Conservation (phyloP, 2,797 vertebrate species). For the Alcedo quadribrachys region DNA sequence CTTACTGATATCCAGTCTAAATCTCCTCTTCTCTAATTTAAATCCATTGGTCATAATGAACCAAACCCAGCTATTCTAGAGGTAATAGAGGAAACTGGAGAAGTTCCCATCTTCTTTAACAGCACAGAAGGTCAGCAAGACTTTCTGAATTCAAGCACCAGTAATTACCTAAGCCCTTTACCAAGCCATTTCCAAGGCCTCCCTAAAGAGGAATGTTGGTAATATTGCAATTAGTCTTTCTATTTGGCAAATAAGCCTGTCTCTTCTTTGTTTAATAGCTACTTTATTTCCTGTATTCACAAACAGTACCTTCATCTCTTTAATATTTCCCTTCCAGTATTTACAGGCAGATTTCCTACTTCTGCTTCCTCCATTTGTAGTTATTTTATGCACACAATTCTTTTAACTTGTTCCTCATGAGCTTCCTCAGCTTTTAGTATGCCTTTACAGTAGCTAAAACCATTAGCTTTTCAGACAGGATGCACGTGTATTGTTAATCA, state of each 20-base stretch:
- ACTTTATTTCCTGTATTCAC: neutral
- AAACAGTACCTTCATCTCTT: neutral
- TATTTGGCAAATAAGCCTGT: slow-evolving; percentile 39
- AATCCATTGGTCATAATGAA: neutral
- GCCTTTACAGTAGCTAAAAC: neutral
- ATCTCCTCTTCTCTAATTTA: neutral
- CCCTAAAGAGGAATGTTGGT: slow-evolving; percentile 11
- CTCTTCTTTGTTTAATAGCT: slow-evolving; percentile 25
- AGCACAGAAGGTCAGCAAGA: neutral
- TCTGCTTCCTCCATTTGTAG: neutral
- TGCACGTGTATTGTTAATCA: neutral
- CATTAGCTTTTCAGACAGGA: neutral
- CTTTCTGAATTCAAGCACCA: neutral
- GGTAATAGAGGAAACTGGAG: neutral
- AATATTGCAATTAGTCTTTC: slow-evolving; percentile 50
- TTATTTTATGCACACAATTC: slow-evolving; percentile 17
- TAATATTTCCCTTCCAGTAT: neutral
- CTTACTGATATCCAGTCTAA: too few relatives aligned
- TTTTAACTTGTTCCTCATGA: slow-evolving; percentile 23
- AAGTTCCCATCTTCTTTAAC: neutral
- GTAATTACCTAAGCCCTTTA: slow-evolving; percentile 30
- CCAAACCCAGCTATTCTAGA: neutral
- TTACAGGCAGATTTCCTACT: neutral
- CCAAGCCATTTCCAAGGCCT: slow-evolving; percentile 27
- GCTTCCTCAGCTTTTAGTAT: neutral